These are phyloP conservation scores for Leucophora obtusa DNA, from an alignment of 2,888 invertebrate genomes.

Conservation along the genomic window DNA sequence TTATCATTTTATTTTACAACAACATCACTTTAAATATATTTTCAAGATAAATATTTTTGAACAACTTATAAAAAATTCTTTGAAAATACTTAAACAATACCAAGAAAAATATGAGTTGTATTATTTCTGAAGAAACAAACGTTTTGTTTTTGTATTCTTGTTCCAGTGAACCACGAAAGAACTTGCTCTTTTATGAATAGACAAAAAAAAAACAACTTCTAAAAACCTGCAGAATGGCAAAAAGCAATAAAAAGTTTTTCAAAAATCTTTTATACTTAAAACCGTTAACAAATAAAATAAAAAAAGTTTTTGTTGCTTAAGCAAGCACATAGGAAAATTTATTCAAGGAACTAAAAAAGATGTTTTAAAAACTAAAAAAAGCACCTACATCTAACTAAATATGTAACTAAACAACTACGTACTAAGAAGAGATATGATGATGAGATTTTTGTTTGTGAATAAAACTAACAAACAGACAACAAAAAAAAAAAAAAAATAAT, in stretches of 20 bases:
- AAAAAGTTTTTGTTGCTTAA: background rate
- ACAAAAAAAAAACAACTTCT: background rate
- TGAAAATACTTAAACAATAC: constrained; percentile 8
- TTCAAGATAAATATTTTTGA: constrained; percentile 25
- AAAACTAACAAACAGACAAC: no score
- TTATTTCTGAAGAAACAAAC: background rate
- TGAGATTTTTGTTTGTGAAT: background rate
- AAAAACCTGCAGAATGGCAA: background rate
- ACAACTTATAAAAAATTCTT: constrained; percentile 7
- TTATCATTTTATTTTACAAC: background rate
- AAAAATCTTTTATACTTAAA: constrained; percentile 4
- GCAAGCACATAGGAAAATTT: constrained; percentile 29
- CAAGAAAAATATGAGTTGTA: constrained; percentile 3
- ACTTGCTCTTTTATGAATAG: background rate
- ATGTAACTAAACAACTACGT: constrained; percentile 11
- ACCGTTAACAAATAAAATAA: constrained; percentile 8
- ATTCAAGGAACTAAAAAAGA: background rate
- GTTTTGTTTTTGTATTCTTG: background rate
- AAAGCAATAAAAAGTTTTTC: background rate
- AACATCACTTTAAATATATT: background rate
- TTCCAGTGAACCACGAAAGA: constrained; percentile 7
- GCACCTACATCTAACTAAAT: background rate
- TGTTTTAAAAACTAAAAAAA: background rate
- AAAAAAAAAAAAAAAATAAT: background rate
- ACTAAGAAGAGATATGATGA: constrained; percentile 12